Conservation (phyloP, 2,888 invertebrate genomes). For the Leptogaster cylindrica region DNA sequence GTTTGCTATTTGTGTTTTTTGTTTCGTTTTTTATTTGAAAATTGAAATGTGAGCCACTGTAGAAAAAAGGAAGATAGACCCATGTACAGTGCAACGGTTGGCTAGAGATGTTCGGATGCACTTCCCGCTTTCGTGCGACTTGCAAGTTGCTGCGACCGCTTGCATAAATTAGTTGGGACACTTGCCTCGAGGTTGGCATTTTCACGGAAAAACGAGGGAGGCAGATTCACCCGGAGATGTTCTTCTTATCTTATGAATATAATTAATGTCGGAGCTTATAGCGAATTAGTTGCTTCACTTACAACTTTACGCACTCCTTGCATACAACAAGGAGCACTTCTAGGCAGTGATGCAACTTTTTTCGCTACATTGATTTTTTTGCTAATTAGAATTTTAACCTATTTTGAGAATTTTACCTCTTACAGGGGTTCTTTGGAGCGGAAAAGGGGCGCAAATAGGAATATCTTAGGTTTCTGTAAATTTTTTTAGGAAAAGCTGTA, state of each 20-base stretch:
- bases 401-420: too few relatives aligned
- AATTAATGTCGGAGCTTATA: slow-evolving; percentile 37
- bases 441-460: too few relatives aligned
- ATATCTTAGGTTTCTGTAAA: too few relatives aligned
- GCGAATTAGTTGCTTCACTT: slow-evolving; percentile 42
- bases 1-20: background rate
- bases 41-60: slow-evolving; percentile 16
- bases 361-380: too few relatives aligned
- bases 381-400: too few relatives aligned
- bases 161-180: slow-evolving; percentile 37
- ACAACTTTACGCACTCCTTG: slow-evolving; percentile 40
- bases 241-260: slow-evolving; percentile 36
- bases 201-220: background rate
- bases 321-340: too few relatives aligned
- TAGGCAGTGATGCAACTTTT: too few relatives aligned
- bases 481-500: too few relatives aligned
- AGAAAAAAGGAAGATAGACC: slow-evolving; percentile 32
- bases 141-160: slow-evolving; percentile 15
- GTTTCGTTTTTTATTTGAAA: background rate
- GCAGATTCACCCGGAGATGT: background rate
- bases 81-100: slow-evolving; percentile 40
- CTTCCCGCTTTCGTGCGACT: slow-evolving; percentile 22
- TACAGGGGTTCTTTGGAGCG: too few relatives aligned
- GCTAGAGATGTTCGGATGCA: slow-evolving; percentile 24
- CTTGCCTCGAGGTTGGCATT: background rate